phyloP scores from a whole-genome alignment of 1,140 invertebrate species.

The Hycleus phaleratus region DNA sequence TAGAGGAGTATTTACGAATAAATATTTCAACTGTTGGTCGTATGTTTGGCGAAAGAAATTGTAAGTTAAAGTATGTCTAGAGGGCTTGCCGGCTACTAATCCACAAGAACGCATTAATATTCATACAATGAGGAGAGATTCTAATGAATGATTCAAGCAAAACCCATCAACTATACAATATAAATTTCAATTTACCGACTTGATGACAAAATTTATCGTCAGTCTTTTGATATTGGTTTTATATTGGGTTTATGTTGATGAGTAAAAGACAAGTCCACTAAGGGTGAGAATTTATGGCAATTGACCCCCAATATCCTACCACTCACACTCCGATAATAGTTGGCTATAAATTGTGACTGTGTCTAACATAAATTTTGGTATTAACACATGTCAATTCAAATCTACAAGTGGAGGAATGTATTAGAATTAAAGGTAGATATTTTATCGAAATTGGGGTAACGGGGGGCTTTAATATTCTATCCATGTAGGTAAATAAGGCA shows the following conservation, averaged over 20 bases:
- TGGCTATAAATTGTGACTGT: no score
- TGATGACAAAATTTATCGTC: slow-evolving; percentile 26
- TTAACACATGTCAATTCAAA: no score
- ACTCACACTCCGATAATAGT: no score
- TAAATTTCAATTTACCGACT: slow-evolving; percentile 27
- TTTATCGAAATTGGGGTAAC: no score
- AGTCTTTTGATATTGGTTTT: slow-evolving; percentile 28
- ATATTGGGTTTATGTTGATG: slow-evolving; percentile 32
- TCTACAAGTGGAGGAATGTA: no score
- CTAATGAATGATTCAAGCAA: slow-evolving; percentile 22
- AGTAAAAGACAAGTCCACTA: slow-evolving; percentile 9
- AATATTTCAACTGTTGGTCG: background rate
- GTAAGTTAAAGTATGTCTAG: background rate
- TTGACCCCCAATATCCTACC: slow-evolving; percentile 11
- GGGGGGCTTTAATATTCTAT: no score
- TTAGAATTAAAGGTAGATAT: no score
- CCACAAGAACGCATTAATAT: slow-evolving; percentile 9
- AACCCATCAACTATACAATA: slow-evolving; percentile 21
- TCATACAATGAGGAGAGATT: slow-evolving; percentile 5
- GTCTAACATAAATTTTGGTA: no score
- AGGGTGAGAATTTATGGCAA: slow-evolving; percentile 20
- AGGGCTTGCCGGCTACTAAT: background rate
- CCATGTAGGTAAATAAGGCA: no score
- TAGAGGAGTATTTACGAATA: slow-evolving; percentile 1
- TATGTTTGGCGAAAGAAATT: background rate